phyloP scores from a whole-genome alignment of 2,113 vertebrate species.

The Melanotaenia duboulayi region DNA sequence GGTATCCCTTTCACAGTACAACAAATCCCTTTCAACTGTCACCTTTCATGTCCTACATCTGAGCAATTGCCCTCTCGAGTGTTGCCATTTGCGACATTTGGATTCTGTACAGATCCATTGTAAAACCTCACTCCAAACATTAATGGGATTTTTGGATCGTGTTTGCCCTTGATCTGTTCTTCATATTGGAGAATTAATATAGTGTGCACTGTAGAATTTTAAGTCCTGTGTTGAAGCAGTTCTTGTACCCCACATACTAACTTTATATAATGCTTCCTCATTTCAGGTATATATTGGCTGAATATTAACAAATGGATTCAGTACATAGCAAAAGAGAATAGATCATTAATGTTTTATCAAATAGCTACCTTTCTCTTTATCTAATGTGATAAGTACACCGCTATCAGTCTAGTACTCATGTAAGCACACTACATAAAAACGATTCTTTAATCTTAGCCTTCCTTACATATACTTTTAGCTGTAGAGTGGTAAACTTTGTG shows the following conservation, averaged over 20 bases:
- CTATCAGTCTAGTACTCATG: too few relatives aligned
- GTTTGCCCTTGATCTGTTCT: constrained; percentile 27
- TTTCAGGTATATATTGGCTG: not conserved
- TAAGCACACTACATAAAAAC: too few relatives aligned
- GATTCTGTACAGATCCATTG: constrained; percentile 32
- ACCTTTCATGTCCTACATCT: not conserved
- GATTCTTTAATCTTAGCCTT: too few relatives aligned
- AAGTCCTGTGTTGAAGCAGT: constrained; percentile 28
- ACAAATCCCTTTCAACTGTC: not conserved
- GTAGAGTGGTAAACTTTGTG: too few relatives aligned
- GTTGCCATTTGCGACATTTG: constrained; percentile 17
- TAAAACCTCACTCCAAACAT: not conserved
- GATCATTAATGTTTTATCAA: too few relatives aligned
- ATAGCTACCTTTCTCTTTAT: too few relatives aligned
- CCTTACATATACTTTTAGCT: too few relatives aligned
- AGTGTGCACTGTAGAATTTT: constrained; percentile 19
- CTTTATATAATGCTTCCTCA: not conserved
- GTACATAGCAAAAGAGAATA: too few relatives aligned
- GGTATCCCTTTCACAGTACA: not conserved
- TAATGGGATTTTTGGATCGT: constrained; percentile 24
- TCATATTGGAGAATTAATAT: constrained; percentile 25
- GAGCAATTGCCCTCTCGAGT: constrained; percentile 21
- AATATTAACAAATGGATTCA: too few relatives aligned
- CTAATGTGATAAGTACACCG: too few relatives aligned
- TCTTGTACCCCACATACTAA: constrained; percentile 1